A percentile compares a stretch with the other conserved stretches of the same genome.
Evolutionary conservation across 2,113 vertebrate species (phyloP).

Genomic region (Ceyx cyanopectus): DNA sequence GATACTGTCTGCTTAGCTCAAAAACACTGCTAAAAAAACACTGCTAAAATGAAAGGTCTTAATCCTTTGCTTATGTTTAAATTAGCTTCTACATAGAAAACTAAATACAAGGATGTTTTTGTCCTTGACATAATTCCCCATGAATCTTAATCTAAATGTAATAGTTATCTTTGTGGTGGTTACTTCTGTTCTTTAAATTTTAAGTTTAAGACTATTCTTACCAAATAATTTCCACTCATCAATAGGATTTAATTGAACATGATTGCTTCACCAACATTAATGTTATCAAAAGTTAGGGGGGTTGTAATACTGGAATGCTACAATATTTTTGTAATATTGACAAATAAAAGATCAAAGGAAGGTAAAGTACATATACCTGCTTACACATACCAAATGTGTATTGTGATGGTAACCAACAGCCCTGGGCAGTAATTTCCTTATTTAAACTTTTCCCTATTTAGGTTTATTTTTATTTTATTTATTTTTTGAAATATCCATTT

Average conservation of each 20-base stretch:
- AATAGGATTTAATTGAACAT: neutral
- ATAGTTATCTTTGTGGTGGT: neutral
- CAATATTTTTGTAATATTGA: neutral
- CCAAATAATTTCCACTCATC: neutral
- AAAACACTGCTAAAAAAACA: slow-evolving; percentile 41
- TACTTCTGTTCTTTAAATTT: neutral
- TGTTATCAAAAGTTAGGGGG: neutral
- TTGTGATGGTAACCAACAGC: neutral
- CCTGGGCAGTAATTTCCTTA: neutral
- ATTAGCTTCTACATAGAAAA: neutral
- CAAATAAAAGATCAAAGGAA: neutral
- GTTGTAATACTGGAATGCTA: neutral
- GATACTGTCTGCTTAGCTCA: neutral
- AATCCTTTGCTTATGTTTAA: slow-evolving; percentile 30
- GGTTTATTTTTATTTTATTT: neutral
- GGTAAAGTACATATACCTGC: neutral
- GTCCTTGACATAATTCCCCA: neutral
- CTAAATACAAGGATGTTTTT: slow-evolving; percentile 23
- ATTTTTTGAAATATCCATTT: neutral
- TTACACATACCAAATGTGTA: neutral
- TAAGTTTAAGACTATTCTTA: neutral
- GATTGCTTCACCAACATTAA: neutral
- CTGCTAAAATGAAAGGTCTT: slow-evolving; percentile 38
- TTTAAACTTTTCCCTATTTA: neutral
- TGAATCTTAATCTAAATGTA: neutral